Percentiles rank a stretch among this genome's conserved stretches.
phyloP scores from a whole-genome alignment of 1,140 invertebrate genomes.

The Plutomurus gul region DNA sequence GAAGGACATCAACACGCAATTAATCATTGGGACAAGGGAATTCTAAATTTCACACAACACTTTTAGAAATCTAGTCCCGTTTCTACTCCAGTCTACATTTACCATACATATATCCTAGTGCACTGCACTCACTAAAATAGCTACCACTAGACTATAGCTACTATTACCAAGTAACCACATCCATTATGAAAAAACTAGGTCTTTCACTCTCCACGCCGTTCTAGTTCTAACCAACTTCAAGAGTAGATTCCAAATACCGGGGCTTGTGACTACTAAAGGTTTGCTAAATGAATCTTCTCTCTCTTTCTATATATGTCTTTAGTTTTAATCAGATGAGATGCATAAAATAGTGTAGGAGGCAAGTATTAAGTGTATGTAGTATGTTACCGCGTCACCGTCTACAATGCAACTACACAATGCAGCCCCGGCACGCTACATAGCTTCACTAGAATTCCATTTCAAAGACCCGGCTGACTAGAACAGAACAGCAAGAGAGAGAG shows the following conservation, averaged over 20 bases:
- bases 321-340: conserved; percentile 20
- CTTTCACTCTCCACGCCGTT: no score
- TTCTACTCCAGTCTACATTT: not conserved
- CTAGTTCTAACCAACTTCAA: no score
- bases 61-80: not conserved
- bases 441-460: conserved; percentile 1
- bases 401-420: conserved; percentile 7
- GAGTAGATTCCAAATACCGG: no score
- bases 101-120: not conserved
- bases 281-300: no score
- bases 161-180: no score
- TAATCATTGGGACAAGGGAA: conserved; percentile 43
- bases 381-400: not conserved
- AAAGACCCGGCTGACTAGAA: not conserved
- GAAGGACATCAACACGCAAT: conserved; percentile 51
- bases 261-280: no score
- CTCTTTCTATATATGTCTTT: no score
- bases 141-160: no score
- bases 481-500: not conserved
- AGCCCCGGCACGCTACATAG: no score
- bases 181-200: no score
- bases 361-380: no score
- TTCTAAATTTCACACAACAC: conserved; percentile 22
- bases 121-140: not conserved
- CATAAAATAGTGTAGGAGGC: conserved; percentile 9